Evolutionary conservation across 2,113 vertebrate species (phyloP).

Genomic region (Pseudorectes ferrugineus): DNA sequence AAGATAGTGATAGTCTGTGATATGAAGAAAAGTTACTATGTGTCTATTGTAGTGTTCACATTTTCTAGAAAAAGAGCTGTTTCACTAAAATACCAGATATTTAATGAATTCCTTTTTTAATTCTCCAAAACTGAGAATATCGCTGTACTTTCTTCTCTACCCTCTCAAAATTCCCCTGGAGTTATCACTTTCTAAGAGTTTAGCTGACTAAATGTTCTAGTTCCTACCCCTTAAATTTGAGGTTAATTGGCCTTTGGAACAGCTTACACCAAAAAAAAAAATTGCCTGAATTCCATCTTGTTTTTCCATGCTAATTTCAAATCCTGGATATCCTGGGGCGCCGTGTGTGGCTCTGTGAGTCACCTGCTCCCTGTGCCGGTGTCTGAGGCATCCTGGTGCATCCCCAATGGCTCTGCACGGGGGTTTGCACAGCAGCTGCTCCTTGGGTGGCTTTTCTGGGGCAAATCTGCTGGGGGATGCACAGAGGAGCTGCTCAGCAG

Average conservation of each 20-base stretch:
- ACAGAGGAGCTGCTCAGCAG: background rate
- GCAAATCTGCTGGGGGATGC: background rate
- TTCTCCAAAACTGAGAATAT: background rate
- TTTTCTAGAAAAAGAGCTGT: background rate
- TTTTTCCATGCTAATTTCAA: background rate
- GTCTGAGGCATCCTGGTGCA: background rate
- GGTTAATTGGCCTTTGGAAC: background rate
- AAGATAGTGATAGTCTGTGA: background rate
- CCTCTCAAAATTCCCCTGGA: background rate
- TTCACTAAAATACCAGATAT: background rate
- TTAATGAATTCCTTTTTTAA: background rate
- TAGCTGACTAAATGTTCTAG: background rate
- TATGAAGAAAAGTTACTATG: background rate
- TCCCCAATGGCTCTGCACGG: background rate
- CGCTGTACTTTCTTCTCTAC: background rate
- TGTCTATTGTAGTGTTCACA: background rate
- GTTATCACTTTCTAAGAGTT: background rate
- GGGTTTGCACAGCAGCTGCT: background rate
- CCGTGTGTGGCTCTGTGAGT: background rate
- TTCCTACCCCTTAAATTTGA: background rate
- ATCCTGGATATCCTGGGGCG: background rate
- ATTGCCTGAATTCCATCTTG: background rate
- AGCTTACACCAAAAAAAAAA: background rate
- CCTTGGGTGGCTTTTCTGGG: background rate
- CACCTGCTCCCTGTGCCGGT: fast-evolving